A percentile compares a stretch with the other conserved stretches of the same genome.
Conservation (phyloP, 2,797 vertebrate species). For the Crocodylus rhombifer region DNA sequence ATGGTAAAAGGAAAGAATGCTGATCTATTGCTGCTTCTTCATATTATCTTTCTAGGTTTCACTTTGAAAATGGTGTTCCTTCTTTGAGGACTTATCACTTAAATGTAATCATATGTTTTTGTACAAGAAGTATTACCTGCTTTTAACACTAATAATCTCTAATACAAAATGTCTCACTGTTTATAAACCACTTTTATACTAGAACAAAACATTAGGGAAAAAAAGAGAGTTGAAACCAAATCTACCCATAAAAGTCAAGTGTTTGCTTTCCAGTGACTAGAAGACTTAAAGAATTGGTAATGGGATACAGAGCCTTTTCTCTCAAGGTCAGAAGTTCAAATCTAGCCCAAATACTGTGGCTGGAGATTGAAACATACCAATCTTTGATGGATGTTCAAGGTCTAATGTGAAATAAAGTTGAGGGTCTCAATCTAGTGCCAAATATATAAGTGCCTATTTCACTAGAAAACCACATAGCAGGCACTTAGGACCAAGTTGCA, state of each 20-base stretch:
- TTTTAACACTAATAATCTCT: background rate
- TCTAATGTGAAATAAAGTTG: background rate
- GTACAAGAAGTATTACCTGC: background rate
- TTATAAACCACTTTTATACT: constrained; percentile 62
- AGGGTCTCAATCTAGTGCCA: background rate
- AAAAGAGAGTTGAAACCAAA: constrained; percentile 57
- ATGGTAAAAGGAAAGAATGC: background rate
- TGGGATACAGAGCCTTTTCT: constrained; percentile 55
- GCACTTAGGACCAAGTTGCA: background rate
- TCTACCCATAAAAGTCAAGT: constrained; percentile 54
- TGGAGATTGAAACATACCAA: constrained; percentile 20
- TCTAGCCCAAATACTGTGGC: background rate
- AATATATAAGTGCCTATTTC: background rate
- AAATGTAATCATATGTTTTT: background rate
- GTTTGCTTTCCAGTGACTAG: constrained; percentile 63
- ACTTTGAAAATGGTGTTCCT: background rate
- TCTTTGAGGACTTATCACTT: background rate
- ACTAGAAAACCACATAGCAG: background rate
- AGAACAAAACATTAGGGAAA: constrained; percentile 56
- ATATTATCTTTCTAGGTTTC: background rate
- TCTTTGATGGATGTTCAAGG: constrained; percentile 31
- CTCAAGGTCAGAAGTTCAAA: constrained; percentile 55
- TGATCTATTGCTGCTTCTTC: background rate
- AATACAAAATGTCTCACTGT: constrained; percentile 43
- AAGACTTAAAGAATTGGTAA: constrained; percentile 56